Evolutionary conservation across 2,113 vertebrate species (phyloP).

Genomic region (Furnarius figulus): DNA sequence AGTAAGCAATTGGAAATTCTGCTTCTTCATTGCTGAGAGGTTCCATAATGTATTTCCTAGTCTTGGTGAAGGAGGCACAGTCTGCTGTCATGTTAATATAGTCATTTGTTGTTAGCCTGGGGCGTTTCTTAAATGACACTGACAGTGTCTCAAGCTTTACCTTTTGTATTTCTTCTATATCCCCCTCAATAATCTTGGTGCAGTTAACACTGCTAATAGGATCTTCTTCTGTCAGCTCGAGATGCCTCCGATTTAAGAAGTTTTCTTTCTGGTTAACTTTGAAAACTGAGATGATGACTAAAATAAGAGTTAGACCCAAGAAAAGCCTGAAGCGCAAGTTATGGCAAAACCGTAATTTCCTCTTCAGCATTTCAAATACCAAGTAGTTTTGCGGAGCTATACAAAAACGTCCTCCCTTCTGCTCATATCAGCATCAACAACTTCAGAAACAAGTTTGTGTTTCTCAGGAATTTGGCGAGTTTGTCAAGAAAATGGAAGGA

Average conservation of each 20-base stretch:
- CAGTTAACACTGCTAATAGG: constrained; percentile 77
- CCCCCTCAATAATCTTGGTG: constrained; percentile 79
- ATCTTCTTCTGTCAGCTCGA: constrained; percentile 73
- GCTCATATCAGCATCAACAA: not conserved
- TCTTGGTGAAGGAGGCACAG: constrained; percentile 78
- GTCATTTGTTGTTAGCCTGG: constrained; percentile 69
- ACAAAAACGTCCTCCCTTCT: not conserved
- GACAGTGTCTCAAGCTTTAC: constrained; percentile 77
- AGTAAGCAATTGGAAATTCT: constrained; percentile 88
- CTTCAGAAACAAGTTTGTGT: not conserved
- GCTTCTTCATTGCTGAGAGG: constrained; percentile 85
- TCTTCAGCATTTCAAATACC: constrained; percentile 71
- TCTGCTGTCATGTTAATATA: constrained; percentile 82
- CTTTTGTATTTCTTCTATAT: constrained; percentile 76
- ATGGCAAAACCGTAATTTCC: constrained; percentile 82
- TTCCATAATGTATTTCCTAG: constrained; percentile 82
- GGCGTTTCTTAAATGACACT: constrained; percentile 68
- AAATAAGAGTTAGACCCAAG: constrained; percentile 55
- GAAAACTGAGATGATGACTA: constrained; percentile 62
- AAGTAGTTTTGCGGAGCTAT: not conserved
- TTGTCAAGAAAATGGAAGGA: not conserved
- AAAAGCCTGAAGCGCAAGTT: constrained; percentile 51
- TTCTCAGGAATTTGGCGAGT: not conserved
- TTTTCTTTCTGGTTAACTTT: constrained; percentile 72
- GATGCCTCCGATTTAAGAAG: constrained; percentile 48